These are phyloP conservation scores for Drosophila recens DNA, from an alignment of 2,888 invertebrate species.

Conservation along the genomic window DNA sequence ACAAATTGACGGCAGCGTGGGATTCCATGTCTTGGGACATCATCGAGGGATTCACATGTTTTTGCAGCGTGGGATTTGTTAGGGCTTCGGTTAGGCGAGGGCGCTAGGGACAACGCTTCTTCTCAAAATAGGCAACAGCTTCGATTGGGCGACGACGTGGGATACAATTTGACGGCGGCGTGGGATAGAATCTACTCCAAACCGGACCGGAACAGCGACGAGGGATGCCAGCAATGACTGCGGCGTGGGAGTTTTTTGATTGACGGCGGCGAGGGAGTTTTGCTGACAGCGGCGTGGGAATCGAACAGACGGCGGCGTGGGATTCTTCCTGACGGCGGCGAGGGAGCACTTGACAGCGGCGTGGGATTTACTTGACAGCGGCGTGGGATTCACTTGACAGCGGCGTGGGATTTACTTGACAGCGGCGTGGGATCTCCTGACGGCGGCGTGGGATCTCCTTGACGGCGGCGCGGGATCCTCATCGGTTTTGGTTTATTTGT, in stretches of 20 bases:
- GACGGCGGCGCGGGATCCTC: constrained; percentile 38
- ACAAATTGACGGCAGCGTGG: constrained; percentile 44
- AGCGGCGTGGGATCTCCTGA: constrained; percentile 30
- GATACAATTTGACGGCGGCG: constrained; percentile 38
- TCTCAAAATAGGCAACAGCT: constrained; percentile 11
- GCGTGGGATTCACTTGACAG: constrained; percentile 51
- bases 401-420: constrained; percentile 38
- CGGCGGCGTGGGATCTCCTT: constrained; percentile 51
- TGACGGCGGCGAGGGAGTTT: constrained; percentile 34
- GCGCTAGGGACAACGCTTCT: constrained; percentile 54
- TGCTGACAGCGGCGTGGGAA: constrained; percentile 65
- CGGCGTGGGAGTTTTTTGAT: constrained; percentile 30
- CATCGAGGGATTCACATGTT: constrained; percentile 43
- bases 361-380: constrained; percentile 40
- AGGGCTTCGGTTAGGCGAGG: constrained; percentile 74
- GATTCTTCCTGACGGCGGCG: constrained; percentile 50
- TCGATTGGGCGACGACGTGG: constrained; percentile 49
- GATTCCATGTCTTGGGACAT: constrained; percentile 39
- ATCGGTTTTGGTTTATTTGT: constrained; percentile 36
- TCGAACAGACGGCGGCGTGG: constrained; percentile 63
- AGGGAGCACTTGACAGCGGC: constrained; percentile 45
- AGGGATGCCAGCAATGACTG: constrained; percentile 29
- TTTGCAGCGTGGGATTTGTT: constrained; percentile 64
- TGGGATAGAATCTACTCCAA: constrained; percentile 16
- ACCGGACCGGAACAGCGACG: constrained; percentile 12